Conservation (phyloP, 2,888 invertebrate species). For the Teleiodes luculella region DNA sequence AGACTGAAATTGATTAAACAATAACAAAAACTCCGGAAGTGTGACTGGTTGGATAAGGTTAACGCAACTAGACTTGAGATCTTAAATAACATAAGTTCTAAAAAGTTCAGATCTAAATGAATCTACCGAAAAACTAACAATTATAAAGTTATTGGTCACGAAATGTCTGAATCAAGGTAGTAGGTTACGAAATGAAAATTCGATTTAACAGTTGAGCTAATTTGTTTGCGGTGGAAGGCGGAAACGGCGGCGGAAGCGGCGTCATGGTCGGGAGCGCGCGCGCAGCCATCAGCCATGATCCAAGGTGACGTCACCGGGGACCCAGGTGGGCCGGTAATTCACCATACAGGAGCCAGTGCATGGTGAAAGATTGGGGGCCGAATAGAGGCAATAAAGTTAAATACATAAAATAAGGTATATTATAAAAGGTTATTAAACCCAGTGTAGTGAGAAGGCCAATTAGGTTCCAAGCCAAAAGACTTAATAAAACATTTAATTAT, state of each 20-base stretch:
- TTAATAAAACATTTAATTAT: too few species aligned
- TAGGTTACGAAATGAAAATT: conserved; percentile 50
- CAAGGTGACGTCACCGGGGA: conserved; percentile 59
- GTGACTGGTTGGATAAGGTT: too few species aligned
- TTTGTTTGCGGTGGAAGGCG: conserved; percentile 65
- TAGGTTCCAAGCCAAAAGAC: too few species aligned
- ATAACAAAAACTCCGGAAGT: too few species aligned
- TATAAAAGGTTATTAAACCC: too few species aligned
- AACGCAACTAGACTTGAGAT: too few species aligned
- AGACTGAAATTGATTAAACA: too few species aligned
- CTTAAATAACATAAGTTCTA: too few species aligned
- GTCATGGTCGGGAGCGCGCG: conserved; percentile 63
- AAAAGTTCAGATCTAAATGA: background rate
- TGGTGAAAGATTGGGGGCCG: too few species aligned
- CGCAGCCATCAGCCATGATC: conserved; percentile 47
- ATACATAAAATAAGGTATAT: too few species aligned
- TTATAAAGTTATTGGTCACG: background rate
- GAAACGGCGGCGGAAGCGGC: conserved; percentile 70
- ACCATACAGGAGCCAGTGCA: conserved; percentile 9
- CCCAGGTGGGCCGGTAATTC: conserved; percentile 23
- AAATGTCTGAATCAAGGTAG: background rate
- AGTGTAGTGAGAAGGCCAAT: too few species aligned
- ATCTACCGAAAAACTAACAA: background rate
- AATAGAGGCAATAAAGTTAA: too few species aligned
- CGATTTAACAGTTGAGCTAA: conserved; percentile 63